A percentile compares a stretch with the other conserved stretches of the same genome.
Evolutionary conservation across 2,113 vertebrate species (phyloP).

Genomic region (Silurus glanis): DNA sequence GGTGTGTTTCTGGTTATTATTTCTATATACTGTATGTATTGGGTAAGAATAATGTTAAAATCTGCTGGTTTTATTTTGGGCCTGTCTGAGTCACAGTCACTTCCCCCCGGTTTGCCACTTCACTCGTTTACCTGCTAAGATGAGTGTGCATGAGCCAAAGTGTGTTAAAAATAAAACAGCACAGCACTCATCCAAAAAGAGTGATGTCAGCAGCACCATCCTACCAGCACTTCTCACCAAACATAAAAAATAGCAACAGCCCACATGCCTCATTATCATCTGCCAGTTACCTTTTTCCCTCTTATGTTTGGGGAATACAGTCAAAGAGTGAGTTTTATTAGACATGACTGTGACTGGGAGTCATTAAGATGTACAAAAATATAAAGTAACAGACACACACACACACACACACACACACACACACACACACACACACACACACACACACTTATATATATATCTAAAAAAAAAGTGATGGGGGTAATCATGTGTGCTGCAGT

Average conservation of each 20-base stretch:
- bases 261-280: constrained; percentile 25
- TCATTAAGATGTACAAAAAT: neutral
- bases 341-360: neutral
- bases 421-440: neutral
- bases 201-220: constrained; percentile 30
- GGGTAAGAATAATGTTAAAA: neutral
- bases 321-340: neutral
- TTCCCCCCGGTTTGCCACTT: neutral
- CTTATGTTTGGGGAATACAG: neutral
- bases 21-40: too few relatives aligned
- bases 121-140: constrained; percentile 25
- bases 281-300: neutral
- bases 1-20: too few relatives aligned
- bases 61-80: constrained; percentile 14
- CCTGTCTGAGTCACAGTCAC: constrained; percentile 9
- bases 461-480: neutral
- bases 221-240: constrained; percentile 28
- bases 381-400: neutral
- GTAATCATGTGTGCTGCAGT: neutral
- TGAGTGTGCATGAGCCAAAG: constrained; percentile 19
- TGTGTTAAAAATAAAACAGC: constrained; percentile 33
- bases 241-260: constrained; percentile 20
- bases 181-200: constrained; percentile 3
- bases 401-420: neutral
- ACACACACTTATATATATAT: neutral